phyloP scores from a whole-genome alignment of 1,140 invertebrate species.

The Drosophila truncata region DNA sequence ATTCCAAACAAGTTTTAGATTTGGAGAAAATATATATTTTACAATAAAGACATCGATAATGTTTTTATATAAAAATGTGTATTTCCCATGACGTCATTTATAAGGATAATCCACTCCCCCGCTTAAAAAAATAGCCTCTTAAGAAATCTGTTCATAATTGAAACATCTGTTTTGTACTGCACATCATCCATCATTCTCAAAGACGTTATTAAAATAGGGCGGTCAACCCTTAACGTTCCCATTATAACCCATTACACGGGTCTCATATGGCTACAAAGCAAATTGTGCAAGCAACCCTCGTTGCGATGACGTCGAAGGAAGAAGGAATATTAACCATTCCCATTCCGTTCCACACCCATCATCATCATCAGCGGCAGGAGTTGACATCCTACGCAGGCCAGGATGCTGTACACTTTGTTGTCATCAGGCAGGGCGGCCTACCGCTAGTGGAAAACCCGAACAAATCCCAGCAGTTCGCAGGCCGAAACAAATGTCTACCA shows the following conservation, averaged over 20 bases:
- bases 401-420: slow-evolving; percentile 55
- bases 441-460: slow-evolving; percentile 1
- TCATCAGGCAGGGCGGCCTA: slow-evolving; percentile 51
- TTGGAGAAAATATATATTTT: too few relatives aligned
- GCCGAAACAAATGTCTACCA: slow-evolving; percentile 75
- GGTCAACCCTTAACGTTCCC: slow-evolving; percentile 34
- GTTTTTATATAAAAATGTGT: neutral
- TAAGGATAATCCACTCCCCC: neutral
- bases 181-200: slow-evolving; percentile 55
- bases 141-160: slow-evolving; percentile 49
- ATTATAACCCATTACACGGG: slow-evolving; percentile 49
- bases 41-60: neutral
- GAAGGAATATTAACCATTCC: slow-evolving; percentile 14
- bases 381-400: slow-evolving; percentile 55
- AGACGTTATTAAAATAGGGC: slow-evolving; percentile 36
- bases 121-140: neutral
- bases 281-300: slow-evolving; percentile 65
- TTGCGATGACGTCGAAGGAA: slow-evolving; percentile 42
- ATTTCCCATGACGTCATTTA: neutral
- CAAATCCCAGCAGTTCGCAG: slow-evolving; percentile 15
- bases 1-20: neutral
- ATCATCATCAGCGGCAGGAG: slow-evolving; percentile 43
- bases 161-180: slow-evolving; percentile 48
- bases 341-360: neutral
- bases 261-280: slow-evolving; percentile 27